phyloP scores from a whole-genome alignment of 2,797 vertebrate species.

The Lutjanus argentimaculatus region DNA sequence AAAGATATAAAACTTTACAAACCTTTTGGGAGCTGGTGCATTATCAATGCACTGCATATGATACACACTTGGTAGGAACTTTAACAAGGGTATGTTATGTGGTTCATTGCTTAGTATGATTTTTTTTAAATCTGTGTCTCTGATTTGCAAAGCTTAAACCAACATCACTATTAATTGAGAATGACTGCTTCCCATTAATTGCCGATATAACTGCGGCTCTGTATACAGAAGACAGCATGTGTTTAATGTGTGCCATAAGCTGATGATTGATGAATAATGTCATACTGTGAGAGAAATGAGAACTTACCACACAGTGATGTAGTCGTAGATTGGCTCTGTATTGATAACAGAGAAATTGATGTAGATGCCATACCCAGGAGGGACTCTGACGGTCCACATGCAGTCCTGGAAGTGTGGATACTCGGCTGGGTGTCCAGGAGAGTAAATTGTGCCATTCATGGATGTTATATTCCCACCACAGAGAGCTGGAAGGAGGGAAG shows the following conservation, averaged over 20 bases:
- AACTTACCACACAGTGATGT: slow-evolving; percentile 97
- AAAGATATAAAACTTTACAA: slow-evolving; percentile 3
- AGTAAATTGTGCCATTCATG: slow-evolving; percentile 98
- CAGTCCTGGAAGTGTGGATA: slow-evolving; percentile 99
- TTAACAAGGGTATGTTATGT: slow-evolving; percentile 10
- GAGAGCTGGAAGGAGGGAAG: slow-evolving; percentile 86
- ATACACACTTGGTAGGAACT: not conserved
- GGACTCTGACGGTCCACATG: slow-evolving; percentile 94
- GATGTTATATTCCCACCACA: slow-evolving; percentile 97
- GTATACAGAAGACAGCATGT: not conserved
- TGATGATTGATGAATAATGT: slow-evolving; percentile 34
- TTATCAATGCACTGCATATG: not conserved
- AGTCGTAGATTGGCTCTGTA: slow-evolving; percentile 98
- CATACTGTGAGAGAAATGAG: slow-evolving; percentile 19
- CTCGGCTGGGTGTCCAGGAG: slow-evolving; percentile 96
- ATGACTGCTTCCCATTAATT: not conserved
- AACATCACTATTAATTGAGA: slow-evolving; percentile 13
- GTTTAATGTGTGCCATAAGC: not conserved
- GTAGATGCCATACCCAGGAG: slow-evolving; percentile 95
- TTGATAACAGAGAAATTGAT: slow-evolving; percentile 98
- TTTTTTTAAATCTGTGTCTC: not conserved
- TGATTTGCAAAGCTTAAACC: slow-evolving; percentile 22
- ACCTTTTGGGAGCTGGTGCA: slow-evolving; percentile 11
- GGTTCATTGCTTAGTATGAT: not conserved
- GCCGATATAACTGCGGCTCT: not conserved